Percentiles rank a stretch among this genome's conserved stretches.
Conservation (phyloP, 2,113 vertebrate genomes). For the Triplophysa siluroides region DNA sequence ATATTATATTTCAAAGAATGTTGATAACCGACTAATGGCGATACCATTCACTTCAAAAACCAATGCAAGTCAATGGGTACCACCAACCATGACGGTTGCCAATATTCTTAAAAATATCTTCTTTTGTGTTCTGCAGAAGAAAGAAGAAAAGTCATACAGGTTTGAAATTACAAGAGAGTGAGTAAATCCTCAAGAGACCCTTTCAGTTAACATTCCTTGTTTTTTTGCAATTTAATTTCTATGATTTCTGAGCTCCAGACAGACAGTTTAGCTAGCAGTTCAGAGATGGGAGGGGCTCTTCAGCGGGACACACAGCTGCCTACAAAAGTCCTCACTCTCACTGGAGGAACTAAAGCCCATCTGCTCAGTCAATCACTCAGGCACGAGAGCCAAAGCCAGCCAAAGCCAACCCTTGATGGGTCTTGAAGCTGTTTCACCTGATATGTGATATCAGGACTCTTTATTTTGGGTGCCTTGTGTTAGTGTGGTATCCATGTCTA, state of each 20-base stretch:
- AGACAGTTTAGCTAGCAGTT: neutral
- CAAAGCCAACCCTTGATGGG: slow-evolving; percentile 36
- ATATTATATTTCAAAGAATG: too few species aligned
- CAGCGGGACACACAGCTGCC: slow-evolving; percentile 37
- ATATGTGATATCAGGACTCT: slow-evolving; percentile 50
- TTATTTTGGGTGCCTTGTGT: slow-evolving; percentile 65
- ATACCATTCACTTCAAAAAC: too few species aligned
- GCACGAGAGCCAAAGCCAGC: slow-evolving; percentile 54
- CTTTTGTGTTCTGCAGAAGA: too few species aligned
- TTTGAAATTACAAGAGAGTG: too few species aligned
- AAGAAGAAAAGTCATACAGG: too few species aligned
- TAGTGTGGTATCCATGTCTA: slow-evolving; percentile 73
- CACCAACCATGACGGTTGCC: too few species aligned
- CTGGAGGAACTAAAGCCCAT: slow-evolving; percentile 48
- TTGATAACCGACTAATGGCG: too few species aligned
- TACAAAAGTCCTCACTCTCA: slow-evolving; percentile 27
- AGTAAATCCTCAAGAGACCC: too few species aligned
- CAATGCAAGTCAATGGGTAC: too few species aligned
- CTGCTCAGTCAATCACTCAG: slow-evolving; percentile 58
- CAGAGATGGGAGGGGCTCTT: neutral
- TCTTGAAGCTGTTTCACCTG: slow-evolving; percentile 61
- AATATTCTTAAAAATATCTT: too few species aligned
- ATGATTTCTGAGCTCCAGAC: neutral
- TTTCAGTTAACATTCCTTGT: too few species aligned
- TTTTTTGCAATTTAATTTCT: neutral